Evolutionary conservation across 2,888 invertebrate genomes (phyloP).

Genomic region (Aquatica leii): DNA sequence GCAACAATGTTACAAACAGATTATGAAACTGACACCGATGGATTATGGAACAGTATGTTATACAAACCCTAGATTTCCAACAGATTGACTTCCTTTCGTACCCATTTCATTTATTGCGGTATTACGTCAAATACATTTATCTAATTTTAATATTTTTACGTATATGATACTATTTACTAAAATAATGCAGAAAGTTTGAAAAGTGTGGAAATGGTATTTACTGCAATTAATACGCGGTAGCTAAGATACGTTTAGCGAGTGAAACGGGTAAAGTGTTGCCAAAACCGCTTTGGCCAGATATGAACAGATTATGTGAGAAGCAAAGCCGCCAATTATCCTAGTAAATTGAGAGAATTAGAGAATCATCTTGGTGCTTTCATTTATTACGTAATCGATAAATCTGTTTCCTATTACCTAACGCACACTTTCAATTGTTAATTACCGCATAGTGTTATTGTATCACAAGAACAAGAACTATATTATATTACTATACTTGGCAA

Average conservation of each 20-base stretch:
- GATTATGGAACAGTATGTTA: conserved; percentile 48
- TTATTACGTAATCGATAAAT: conserved; percentile 9
- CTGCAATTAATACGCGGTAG: conserved; percentile 7
- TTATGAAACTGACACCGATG: conserved; percentile 50
- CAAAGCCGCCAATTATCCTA: conserved; percentile 48
- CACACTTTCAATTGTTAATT: neutral
- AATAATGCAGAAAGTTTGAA: too few species aligned
- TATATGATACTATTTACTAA: neutral
- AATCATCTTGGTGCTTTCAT: conserved; percentile 37
- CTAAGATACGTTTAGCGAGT: conserved; percentile 17
- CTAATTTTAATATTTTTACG: neutral
- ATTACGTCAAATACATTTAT: neutral
- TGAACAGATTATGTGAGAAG: conserved; percentile 42
- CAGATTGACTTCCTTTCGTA: conserved; percentile 12
- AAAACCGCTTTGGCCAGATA: conserved; percentile 39
- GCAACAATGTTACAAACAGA: conserved; percentile 49
- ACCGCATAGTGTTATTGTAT: too few species aligned
- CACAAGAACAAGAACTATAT: too few species aligned
- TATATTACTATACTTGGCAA: too few species aligned
- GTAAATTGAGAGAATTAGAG: conserved; percentile 48
- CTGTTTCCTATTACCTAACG: neutral
- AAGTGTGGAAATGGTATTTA: too few species aligned
- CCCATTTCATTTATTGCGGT: neutral
- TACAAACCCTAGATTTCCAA: conserved; percentile 34
- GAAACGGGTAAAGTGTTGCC: conserved; percentile 30